phyloP scores from a whole-genome alignment of 1,140 invertebrate species.

The Drosophila mojavensis region DNA sequence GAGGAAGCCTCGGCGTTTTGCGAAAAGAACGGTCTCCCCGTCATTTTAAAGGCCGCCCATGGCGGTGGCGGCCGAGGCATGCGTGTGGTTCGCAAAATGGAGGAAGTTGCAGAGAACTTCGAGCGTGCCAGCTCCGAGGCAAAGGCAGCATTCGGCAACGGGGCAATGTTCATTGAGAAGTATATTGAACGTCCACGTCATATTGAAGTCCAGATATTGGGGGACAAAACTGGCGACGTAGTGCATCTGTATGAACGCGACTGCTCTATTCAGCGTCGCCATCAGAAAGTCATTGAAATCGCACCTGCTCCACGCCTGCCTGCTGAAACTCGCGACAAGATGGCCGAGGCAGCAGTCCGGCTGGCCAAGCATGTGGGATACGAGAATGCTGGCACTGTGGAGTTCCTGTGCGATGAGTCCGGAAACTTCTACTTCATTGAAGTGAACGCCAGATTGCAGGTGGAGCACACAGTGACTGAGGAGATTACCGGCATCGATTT shows the following conservation, averaged over 20 bases:
- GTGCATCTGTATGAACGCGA: slow-evolving; percentile 99
- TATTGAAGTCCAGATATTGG: slow-evolving; percentile 99
- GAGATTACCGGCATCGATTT: slow-evolving; percentile 99
- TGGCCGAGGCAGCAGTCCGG: slow-evolving; percentile 96
- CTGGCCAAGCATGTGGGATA: slow-evolving; percentile 97
- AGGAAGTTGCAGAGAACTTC: slow-evolving; percentile 96
- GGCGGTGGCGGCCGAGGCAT: slow-evolving; percentile 99
- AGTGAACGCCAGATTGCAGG: slow-evolving; percentile 99
- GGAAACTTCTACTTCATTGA: slow-evolving; percentile 99
- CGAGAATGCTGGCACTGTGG: slow-evolving; percentile 98
- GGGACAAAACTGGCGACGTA: slow-evolving; percentile 97
- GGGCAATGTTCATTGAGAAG: slow-evolving; percentile 99
- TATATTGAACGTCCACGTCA: slow-evolving; percentile 99
- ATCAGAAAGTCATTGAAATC: slow-evolving; percentile 99
- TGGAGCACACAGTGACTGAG: slow-evolving; percentile 99
- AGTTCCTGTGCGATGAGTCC: slow-evolving; percentile 96
- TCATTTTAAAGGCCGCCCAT: slow-evolving; percentile 99
- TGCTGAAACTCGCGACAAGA: slow-evolving; percentile 90
- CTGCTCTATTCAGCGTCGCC: slow-evolving; percentile 98
- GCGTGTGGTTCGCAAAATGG: slow-evolving; percentile 96
- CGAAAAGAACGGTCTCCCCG: slow-evolving; percentile 96
- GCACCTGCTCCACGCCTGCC: slow-evolving; percentile 97
- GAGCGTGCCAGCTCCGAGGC: slow-evolving; percentile 97
- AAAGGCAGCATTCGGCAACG: slow-evolving; percentile 97
- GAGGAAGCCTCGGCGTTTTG: slow-evolving; percentile 97